Evolutionary conservation across 2,113 vertebrate species (phyloP), one percentile per base, ranked within the genome.

Genomic region (Cathartes aura): DNA sequence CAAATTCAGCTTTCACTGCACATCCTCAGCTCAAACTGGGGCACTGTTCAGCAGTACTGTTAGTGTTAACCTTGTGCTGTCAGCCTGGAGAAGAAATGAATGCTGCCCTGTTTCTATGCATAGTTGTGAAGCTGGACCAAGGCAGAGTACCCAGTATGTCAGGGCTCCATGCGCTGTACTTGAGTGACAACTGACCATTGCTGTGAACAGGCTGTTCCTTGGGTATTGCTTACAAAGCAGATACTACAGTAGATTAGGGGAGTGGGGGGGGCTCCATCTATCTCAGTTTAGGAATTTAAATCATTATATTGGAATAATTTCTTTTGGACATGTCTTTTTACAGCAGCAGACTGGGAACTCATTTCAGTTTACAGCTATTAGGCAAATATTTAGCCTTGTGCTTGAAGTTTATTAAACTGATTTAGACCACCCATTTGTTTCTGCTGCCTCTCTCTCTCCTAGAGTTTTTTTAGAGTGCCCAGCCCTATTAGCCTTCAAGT

Each of bases 11-110:
- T 96, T 96, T 86, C 78, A 63, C 93, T 94, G 89, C 87, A 87
- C 87, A 89, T 97, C 93, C 95, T 97, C 27, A 43, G 95, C 81
- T 86, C 85, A 90, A 98, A 97, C 64, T 97, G 85, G 96, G 98
- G 79, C 98, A 97, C 71, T 8, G 83, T 66, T 87, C 89, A 80
- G 87, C 93, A 72, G 59, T 66, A 45, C 76, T 74, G 38, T 45
- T 63, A 70, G 40, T 16, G 36, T 95, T 98, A 97, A 97, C 97
- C 70, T 96, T 74, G 72, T 93, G 78, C 66, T 90, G 67, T 53
- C 91, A 48, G 60, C 68, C 91, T 84, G 59, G 38, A 55, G 72
- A 79, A 52, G 42, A 48, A 87, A 64, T 29, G 10, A 63, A 36
- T 6, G 30, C 82, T 82, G 58, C 24, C 20, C n/a, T 42, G 29